Conservation (phyloP, 2,113 vertebrate species). For the Hyperopisus bebe region DNA sequence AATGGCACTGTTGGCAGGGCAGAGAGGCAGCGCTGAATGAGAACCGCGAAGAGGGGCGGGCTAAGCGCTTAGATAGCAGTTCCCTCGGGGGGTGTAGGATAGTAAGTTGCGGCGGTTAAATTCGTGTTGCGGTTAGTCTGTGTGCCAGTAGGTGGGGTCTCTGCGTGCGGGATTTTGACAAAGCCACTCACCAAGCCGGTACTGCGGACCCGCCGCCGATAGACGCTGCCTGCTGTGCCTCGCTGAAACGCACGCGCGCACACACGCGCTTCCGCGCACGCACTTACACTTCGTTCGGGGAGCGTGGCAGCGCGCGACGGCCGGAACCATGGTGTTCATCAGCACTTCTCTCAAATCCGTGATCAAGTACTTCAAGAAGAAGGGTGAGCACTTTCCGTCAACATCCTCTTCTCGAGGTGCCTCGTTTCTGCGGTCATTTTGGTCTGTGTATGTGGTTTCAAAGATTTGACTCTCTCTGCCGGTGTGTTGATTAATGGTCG, state of each 20-base stretch:
- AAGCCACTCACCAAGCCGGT: neutral
- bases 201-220: neutral
- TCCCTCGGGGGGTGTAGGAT: conserved; percentile 38
- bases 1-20: conserved; percentile 33
- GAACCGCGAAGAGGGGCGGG: conserved; percentile 53
- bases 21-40: conserved; percentile 17
- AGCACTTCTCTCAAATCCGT: conserved; percentile 41
- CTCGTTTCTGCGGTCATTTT: neutral
- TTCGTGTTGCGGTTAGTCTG: neutral
- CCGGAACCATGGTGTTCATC: conserved; percentile 41
- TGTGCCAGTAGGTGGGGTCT: neutral
- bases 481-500: neutral
- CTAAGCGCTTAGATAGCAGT: conserved; percentile 44
- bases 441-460: neutral
- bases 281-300: conserved; percentile 9
- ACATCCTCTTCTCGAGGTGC: neutral
- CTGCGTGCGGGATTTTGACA: neutral
- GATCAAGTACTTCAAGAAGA: conserved; percentile 46
- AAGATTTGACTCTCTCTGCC: neutral
- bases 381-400: conserved; percentile 33
- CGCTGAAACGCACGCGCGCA: neutral
- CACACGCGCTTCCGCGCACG: neutral
- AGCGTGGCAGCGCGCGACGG: neutral
- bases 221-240: neutral
- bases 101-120: neutral